Conservation (phyloP, 2,888 invertebrate species). For the Metallyticus violacea region DNA sequence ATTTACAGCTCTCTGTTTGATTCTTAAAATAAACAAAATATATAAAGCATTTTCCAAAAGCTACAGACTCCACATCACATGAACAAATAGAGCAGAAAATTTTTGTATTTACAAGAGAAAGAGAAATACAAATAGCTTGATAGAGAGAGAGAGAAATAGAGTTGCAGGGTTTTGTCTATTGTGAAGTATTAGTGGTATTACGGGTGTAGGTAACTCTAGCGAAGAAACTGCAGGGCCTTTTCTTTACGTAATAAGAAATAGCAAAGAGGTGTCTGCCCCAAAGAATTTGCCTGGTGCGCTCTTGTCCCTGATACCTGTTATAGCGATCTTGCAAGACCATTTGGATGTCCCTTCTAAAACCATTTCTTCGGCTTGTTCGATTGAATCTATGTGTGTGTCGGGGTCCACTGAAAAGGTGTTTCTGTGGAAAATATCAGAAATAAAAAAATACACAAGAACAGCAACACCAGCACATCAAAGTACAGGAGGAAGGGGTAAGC, state of each 20-base stretch:
- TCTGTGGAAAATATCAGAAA: conserved; percentile 59
- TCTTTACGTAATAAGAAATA: background rate
- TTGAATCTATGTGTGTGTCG: conserved; percentile 95
- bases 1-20: conserved; percentile 15
- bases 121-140: background rate
- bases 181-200: background rate
- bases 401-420: conserved; percentile 96
- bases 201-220: background rate
- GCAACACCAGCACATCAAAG: conserved; percentile 37
- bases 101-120: conserved; percentile 8
- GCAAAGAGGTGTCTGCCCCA: background rate
- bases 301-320: conserved; percentile 75
- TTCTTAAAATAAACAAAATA: background rate
- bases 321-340: conserved; percentile 99
- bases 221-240: background rate
- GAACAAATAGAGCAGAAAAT: background rate
- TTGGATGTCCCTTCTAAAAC: conserved; percentile 98
- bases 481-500: conserved; percentile 20
- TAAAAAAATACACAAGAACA: conserved; percentile 44
- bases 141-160: background rate
- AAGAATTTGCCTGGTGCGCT: background rate
- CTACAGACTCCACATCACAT: conserved; percentile 5
- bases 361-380: conserved; percentile 96
- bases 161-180: background rate
- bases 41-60: background rate